A percentile compares a stretch with the other conserved stretches of the same genome.
Conservation (phyloP, 2,113 vertebrate genomes). For the Prionailurus bengalensis region DNA sequence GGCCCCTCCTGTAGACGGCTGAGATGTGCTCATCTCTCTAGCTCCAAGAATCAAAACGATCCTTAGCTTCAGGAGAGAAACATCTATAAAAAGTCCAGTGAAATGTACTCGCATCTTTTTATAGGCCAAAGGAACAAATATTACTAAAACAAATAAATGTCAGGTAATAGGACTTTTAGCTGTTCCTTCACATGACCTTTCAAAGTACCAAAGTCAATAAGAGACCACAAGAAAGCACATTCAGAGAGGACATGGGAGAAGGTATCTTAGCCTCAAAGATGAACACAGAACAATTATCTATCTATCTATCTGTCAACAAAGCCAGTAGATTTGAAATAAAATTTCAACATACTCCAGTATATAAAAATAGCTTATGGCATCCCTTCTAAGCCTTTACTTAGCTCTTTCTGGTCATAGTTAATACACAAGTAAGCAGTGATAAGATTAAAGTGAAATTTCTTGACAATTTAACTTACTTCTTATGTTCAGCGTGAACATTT, state of each 20-base stretch:
- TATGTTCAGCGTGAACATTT: constrained; percentile 90
- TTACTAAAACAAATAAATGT: constrained; percentile 20
- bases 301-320: neutral
- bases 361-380: neutral
- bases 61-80: constrained; percentile 31
- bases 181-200: neutral
- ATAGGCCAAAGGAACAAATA: neutral
- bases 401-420: neutral
- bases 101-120: neutral
- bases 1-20: neutral
- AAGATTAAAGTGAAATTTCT: neutral
- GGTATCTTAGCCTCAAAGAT: neutral
- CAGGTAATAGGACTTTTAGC: neutral
- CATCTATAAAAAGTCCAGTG: neutral
- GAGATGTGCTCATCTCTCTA: neutral
- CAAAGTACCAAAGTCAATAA: neutral
- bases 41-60: neutral
- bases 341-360: neutral
- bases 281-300: neutral
- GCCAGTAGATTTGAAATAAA: neutral
- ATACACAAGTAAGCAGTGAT: neutral
- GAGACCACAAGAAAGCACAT: neutral
- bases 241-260: neutral
- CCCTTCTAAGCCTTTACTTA: constrained; percentile 16
- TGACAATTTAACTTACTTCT: constrained; percentile 90